A percentile compares a stretch with the other conserved stretches of the same genome.
Evolutionary conservation across 2,797 vertebrate species (phyloP).

Genomic region (Falco berigora): DNA sequence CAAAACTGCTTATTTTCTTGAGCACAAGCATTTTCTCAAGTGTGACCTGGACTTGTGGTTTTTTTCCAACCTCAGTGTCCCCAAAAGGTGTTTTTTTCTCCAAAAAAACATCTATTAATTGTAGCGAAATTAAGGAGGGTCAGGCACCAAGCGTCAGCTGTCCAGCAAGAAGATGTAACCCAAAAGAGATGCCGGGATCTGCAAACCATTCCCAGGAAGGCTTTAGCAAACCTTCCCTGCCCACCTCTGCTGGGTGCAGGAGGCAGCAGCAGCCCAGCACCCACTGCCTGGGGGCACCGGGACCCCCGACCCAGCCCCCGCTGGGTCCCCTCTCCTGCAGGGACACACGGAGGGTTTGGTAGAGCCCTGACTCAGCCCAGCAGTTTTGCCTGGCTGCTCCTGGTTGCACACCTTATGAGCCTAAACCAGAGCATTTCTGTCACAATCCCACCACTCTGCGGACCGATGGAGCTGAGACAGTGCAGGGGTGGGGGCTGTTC

Average conservation of each 20-base stretch:
- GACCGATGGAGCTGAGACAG: neutral
- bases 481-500: neutral
- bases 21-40: neutral
- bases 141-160: neutral
- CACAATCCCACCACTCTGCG: accelerated
- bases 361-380: neutral
- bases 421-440: neutral
- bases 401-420: neutral
- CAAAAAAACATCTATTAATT: accelerated
- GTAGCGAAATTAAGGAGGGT: neutral
- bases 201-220: neutral
- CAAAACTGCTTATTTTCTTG: neutral
- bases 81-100: neutral
- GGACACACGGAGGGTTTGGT: accelerated
- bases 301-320: neutral
- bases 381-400: neutral
- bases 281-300: no score
- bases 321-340: neutral
- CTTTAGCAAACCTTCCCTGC: neutral
- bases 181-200: neutral
- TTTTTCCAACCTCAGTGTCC: neutral
- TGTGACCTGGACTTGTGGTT: neutral
- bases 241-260: neutral
- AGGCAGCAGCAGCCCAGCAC: neutral
- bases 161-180: neutral